Percentiles rank a stretch among this genome's conserved stretches.
Evolutionary conservation across 2,888 invertebrate species (phyloP).

Genomic region (Melanotus villosus): DNA sequence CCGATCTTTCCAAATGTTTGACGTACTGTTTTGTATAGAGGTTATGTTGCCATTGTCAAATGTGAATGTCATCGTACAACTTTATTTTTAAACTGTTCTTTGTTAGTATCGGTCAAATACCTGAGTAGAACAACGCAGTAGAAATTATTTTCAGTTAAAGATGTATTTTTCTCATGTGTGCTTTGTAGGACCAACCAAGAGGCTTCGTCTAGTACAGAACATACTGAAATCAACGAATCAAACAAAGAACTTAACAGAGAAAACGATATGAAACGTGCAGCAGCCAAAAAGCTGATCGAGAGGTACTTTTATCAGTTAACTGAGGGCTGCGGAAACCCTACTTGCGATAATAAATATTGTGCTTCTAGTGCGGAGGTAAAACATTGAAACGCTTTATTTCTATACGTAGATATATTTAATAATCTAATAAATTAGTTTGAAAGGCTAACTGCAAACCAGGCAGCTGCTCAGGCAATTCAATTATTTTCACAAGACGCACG

Average conservation of each 20-base stretch:
- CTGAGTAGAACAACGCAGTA: constrained; percentile 20
- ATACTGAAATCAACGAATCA: constrained; percentile 53
- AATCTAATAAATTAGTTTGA: constrained; percentile 55
- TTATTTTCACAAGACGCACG: constrained; percentile 88
- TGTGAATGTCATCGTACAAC: constrained; percentile 63
- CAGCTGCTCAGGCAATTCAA: constrained; percentile 90
- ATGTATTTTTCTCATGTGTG: constrained; percentile 26
- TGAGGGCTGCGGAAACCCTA: constrained; percentile 92
- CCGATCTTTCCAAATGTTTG: neutral
- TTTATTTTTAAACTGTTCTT: constrained; percentile 49
- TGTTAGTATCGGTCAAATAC: constrained; percentile 45
- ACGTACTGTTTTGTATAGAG: constrained; percentile 50
- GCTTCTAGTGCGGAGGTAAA: constrained; percentile 89
- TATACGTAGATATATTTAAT: neutral
- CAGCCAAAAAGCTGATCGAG: constrained; percentile 89
- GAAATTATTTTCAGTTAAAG: constrained; percentile 25
- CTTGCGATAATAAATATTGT: constrained; percentile 89
- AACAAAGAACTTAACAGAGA: constrained; percentile 64
- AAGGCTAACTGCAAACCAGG: constrained; percentile 87
- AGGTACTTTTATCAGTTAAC: constrained; percentile 93
- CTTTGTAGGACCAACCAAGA: constrained; percentile 64
- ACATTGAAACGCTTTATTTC: neutral
- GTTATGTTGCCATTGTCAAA: constrained; percentile 64
- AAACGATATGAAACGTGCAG: constrained; percentile 81
- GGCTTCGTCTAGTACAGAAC: constrained; percentile 65